Evolutionary conservation across 1,140 invertebrate genomes (phyloP).

Genomic region (Daktulosphaira vitifoliae): DNA sequence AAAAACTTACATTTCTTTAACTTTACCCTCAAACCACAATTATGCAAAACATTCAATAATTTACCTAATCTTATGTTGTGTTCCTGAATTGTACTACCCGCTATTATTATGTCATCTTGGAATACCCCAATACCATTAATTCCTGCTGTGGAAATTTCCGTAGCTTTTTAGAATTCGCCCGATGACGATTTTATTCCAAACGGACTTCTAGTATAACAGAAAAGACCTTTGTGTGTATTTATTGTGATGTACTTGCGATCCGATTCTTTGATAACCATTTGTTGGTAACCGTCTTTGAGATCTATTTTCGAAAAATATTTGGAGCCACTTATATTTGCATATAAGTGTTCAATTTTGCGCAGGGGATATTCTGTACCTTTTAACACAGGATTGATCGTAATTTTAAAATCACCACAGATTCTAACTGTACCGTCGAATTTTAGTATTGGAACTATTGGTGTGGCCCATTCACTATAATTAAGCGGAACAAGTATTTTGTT

Average conservation of each 20-base stretch:
- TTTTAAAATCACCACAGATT: slow-evolving; percentile 44
- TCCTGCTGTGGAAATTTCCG: not conserved
- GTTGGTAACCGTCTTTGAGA: slow-evolving; percentile 39
- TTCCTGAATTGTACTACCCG: not conserved
- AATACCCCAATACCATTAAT: not conserved
- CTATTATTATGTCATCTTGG: not conserved
- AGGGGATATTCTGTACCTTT: slow-evolving; percentile 22
- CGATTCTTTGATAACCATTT: slow-evolving; percentile 39
- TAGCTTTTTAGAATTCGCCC: not conserved
- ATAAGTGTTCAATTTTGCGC: slow-evolving; percentile 28
- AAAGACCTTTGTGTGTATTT: slow-evolving; percentile 41
- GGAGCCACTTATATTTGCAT: slow-evolving; percentile 34
- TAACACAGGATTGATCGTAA: slow-evolving; percentile 36
- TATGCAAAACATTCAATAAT: not conserved
- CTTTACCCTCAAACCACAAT: not conserved
- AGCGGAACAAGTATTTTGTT: slow-evolving; percentile 39
- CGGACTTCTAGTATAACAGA: slow-evolving; percentile 42
- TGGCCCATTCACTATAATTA: slow-evolving; percentile 43
- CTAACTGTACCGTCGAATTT: slow-evolving; percentile 43
- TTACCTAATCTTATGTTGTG: not conserved
- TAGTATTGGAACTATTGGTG: slow-evolving; percentile 43
- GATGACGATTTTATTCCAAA: slow-evolving; percentile 47
- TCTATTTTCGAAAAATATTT: slow-evolving; percentile 37
- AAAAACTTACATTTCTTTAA: not conserved
- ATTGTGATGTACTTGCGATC: slow-evolving; percentile 41